Evolutionary conservation across 2,888 invertebrate species (phyloP).

Genomic region (Perithous albicinctus): DNA sequence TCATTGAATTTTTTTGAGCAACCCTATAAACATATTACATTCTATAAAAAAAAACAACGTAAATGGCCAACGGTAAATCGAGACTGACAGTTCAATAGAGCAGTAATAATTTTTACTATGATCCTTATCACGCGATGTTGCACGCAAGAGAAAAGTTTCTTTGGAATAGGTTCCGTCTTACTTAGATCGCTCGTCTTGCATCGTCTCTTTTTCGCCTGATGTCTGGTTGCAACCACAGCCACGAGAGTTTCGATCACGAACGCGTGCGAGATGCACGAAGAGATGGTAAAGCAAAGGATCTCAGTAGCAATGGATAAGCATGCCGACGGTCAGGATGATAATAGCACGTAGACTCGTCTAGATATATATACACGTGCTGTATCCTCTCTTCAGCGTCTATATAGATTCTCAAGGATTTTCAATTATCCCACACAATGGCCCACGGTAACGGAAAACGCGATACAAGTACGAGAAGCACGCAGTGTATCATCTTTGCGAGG

Average conservation of each 20-base stretch:
- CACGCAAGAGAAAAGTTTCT: constrained; percentile 14
- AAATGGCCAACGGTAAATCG: not conserved
- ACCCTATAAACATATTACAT: too few species aligned
- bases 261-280: constrained; percentile 14
- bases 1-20: too few species aligned
- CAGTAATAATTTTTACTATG: constrained; percentile 6
- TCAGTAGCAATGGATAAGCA: not conserved
- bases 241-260: constrained; percentile 55
- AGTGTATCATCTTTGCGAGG: constrained; percentile 30
- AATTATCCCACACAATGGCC: constrained; percentile 78
- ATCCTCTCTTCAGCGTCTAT: constrained; percentile 23
- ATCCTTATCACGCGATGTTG: constrained; percentile 22
- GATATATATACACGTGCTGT: not conserved
- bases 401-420: constrained; percentile 74
- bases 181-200: not conserved
- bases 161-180: not conserved
- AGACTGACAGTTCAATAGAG: not conserved
- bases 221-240: not conserved
- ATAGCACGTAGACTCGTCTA: not conserved
- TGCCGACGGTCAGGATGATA: constrained; percentile 2
- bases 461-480: not conserved
- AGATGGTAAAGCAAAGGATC: not conserved
- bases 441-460: constrained; percentile 37
- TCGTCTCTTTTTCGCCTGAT: too few species aligned
- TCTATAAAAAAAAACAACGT: not conserved